These are phyloP conservation scores for Chaetodon trifasciatus DNA, from an alignment of 2,797 vertebrate genomes.

Conservation along the genomic window DNA sequence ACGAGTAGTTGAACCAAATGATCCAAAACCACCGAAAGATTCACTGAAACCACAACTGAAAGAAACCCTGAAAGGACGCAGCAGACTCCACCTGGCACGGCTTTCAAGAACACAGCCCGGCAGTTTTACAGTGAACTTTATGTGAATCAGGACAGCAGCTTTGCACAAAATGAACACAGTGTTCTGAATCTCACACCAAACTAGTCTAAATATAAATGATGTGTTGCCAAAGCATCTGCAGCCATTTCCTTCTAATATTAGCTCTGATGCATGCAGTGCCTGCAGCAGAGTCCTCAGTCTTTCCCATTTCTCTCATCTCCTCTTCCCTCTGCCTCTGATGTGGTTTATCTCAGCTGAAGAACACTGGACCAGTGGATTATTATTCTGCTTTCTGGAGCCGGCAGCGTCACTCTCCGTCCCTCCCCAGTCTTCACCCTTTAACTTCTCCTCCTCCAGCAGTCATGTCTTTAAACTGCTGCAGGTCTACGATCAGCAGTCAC, in stretches of 20 bases:
- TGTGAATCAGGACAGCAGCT: conserved; percentile 22
- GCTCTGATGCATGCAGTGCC: conserved; percentile 24
- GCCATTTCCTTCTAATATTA: conserved; percentile 41
- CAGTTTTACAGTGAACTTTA: not conserved
- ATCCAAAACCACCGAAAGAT: not conserved
- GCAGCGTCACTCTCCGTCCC: conserved; percentile 21
- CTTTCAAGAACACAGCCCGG: not conserved
- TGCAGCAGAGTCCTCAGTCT: conserved; percentile 16
- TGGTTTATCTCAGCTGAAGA: conserved; percentile 45
- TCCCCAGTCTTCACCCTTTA: conserved; percentile 20
- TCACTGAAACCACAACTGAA: conserved; percentile 24
- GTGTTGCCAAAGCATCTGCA: conserved; percentile 32
- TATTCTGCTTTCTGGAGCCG: conserved; percentile 48
- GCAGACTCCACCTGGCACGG: not conserved
- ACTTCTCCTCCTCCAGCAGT: too few species aligned
- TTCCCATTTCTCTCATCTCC: conserved; percentile 1
- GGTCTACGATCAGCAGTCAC: not conserved
- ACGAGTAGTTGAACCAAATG: not conserved
- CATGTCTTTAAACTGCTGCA: not conserved
- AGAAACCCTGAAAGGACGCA: not conserved
- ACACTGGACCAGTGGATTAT: conserved; percentile 46
- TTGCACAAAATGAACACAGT: not conserved
- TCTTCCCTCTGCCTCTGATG: conserved; percentile 27
- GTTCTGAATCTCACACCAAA: conserved; percentile 36
- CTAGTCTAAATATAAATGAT: conserved; percentile 42